Evolutionary conservation across 2,888 invertebrate genomes (phyloP).

Genomic region (Tiphia femorata): DNA sequence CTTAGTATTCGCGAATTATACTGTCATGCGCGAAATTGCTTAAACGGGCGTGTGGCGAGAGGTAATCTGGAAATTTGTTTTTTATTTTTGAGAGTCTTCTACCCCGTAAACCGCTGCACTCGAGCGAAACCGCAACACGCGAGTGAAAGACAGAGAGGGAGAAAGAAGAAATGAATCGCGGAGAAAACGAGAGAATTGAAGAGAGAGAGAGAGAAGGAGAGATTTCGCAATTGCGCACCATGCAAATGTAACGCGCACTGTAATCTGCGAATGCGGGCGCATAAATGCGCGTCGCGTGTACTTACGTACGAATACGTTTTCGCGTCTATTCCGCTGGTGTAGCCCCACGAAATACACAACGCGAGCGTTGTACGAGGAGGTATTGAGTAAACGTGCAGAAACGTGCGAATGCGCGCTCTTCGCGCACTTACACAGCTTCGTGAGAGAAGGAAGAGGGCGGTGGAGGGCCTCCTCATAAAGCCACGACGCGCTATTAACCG

Average conservation of each 20-base stretch:
- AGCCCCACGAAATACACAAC: not conserved
- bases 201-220: not conserved
- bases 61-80: too few species aligned
- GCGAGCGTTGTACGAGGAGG: not conserved
- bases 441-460: too few species aligned
- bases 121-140: not conserved
- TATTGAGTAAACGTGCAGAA: conserved; percentile 9
- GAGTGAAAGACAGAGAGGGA: not conserved
- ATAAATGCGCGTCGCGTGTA: not conserved
- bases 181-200: not conserved
- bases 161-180: not conserved
- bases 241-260: too few species aligned
- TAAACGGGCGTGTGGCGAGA: too few species aligned
- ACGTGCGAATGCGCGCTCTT: not conserved
- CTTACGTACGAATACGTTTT: not conserved
- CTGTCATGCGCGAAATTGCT: too few species aligned
- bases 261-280: conserved; percentile 8
- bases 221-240: too few species aligned
- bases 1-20: too few species aligned
- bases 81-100: too few species aligned
- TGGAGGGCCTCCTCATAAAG: conserved; percentile 31
- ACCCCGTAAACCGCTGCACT: too few species aligned
- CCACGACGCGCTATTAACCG: conserved; percentile 40
- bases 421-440: not conserved
- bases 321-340: too few species aligned